These are phyloP conservation scores for Heliconius ethilla DNA, from an alignment of 2,888 invertebrate genomes.

Conservation along the genomic window DNA sequence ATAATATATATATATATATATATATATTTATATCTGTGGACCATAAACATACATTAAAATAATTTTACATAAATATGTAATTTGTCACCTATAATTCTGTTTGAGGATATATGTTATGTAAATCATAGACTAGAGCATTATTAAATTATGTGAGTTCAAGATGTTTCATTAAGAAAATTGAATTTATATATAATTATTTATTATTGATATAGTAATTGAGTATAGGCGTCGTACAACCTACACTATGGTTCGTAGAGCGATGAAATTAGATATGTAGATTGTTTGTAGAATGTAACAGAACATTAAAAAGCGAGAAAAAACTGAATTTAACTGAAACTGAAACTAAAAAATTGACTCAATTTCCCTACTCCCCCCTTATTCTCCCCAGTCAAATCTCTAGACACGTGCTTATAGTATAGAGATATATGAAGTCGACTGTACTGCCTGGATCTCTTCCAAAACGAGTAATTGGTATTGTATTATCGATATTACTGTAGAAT, in stretches of 20 bases:
- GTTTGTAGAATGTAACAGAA: too few relatives aligned
- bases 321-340: not conserved
- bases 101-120: not conserved
- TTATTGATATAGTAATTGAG: not conserved
- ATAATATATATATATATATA: too few relatives aligned
- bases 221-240: not conserved
- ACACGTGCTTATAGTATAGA: not conserved
- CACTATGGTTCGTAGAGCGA: too few relatives aligned
- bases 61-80: too few relatives aligned
- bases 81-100: not conserved
- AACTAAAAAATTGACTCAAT: not conserved
- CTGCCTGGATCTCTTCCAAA: slow-evolving; percentile 25
- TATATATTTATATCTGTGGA: not conserved
- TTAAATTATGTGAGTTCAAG: not conserved
- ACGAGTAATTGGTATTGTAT: slow-evolving; percentile 15
- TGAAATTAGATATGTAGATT: too few relatives aligned
- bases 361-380: not conserved
- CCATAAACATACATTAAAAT: not conserved
- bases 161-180: not conserved
- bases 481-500: slow-evolving; percentile 17
- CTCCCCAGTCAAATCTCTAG: slow-evolving; percentile 5
- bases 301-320: too few relatives aligned
- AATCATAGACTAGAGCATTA: too few relatives aligned
- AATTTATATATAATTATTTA: not conserved
- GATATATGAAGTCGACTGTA: not conserved